These are phyloP conservation scores for Octodonta nipae DNA, from an alignment of 2,888 invertebrate genomes.

Conservation along the genomic window DNA sequence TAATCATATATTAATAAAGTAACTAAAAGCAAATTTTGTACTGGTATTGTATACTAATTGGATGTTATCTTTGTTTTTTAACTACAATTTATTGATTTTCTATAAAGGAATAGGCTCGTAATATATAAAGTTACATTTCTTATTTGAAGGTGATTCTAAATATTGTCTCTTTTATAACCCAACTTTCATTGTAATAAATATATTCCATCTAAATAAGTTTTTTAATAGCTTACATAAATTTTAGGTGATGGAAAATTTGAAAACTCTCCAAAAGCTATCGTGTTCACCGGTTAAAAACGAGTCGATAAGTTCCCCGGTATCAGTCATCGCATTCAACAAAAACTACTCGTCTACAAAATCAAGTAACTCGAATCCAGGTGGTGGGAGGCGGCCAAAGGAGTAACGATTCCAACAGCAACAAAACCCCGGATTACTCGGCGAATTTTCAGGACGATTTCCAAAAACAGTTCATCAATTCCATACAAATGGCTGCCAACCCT, in stretches of 20 bases:
- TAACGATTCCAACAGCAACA: constrained; percentile 8
- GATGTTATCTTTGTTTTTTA: no score
- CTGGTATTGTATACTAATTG: no score
- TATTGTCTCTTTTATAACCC: no score
- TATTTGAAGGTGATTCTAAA: no score
- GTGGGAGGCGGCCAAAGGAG: constrained; percentile 4
- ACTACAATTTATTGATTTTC: no score
- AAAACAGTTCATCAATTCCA: constrained; percentile 28
- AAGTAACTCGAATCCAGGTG: constrained; percentile 3
- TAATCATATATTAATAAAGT: no score
- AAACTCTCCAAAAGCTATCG: constrained; percentile 35
- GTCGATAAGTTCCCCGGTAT: constrained; percentile 29
- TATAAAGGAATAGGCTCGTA: no score
- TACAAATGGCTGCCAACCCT: constrained; percentile 16
- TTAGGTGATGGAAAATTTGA: constrained; percentile 38
- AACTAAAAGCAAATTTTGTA: no score
- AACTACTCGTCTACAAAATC: constrained; percentile 23
- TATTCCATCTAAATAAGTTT: no score
- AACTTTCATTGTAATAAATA: no score
- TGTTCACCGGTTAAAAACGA: constrained; percentile 26
- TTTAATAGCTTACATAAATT: no score
- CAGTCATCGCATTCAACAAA: constrained; percentile 32
- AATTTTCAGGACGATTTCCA: constrained; percentile 35
- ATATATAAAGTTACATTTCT: no score
- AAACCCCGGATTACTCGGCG: constrained; percentile 14